phyloP scores from a whole-genome alignment of 2,888 invertebrate species.

The Melieria omissa region DNA sequence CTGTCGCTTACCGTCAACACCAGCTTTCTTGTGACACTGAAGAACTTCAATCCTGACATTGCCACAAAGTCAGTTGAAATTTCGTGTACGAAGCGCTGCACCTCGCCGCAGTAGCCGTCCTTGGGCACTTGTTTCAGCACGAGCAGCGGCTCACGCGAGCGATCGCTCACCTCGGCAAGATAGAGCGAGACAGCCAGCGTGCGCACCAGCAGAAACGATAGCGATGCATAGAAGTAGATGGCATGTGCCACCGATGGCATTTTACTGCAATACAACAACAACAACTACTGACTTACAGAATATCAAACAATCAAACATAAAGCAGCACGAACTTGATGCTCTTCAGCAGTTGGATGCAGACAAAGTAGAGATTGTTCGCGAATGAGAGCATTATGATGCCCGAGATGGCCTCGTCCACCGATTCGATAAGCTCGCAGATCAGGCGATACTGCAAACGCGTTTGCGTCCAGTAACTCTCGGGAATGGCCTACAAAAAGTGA shows the following conservation, averaged over 20 bases:
- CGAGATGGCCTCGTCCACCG: slow-evolving; percentile 68
- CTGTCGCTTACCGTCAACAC: slow-evolving; percentile 56
- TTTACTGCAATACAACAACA: slow-evolving; percentile 47
- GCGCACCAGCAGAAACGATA: slow-evolving; percentile 69
- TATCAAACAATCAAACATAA: neutral
- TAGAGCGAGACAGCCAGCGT: slow-evolving; percentile 70
- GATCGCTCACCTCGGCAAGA: slow-evolving; percentile 70
- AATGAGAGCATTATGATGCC: slow-evolving; percentile 69
- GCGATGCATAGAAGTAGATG: slow-evolving; percentile 71
- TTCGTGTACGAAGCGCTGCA: slow-evolving; percentile 59
- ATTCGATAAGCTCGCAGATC: slow-evolving; percentile 67
- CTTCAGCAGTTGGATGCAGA: slow-evolving; percentile 70
- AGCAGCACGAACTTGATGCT: slow-evolving; percentile 66
- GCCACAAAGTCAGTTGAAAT: slow-evolving; percentile 58
- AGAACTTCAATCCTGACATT: slow-evolving; percentile 62
- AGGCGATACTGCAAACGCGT: slow-evolving; percentile 68
- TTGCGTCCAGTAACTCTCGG: slow-evolving; percentile 68
- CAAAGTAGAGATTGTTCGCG: slow-evolving; percentile 71
- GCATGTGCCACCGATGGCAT: slow-evolving; percentile 64
- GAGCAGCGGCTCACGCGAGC: slow-evolving; percentile 64
- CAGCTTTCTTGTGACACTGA: slow-evolving; percentile 61
- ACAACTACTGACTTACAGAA: no score
- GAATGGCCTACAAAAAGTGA: slow-evolving; percentile 46
- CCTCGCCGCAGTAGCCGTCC: slow-evolving; percentile 66
- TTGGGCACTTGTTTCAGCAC: slow-evolving; percentile 66